Conservation (phyloP, 2,797 vertebrate species). For the Centropyge bicolor region DNA sequence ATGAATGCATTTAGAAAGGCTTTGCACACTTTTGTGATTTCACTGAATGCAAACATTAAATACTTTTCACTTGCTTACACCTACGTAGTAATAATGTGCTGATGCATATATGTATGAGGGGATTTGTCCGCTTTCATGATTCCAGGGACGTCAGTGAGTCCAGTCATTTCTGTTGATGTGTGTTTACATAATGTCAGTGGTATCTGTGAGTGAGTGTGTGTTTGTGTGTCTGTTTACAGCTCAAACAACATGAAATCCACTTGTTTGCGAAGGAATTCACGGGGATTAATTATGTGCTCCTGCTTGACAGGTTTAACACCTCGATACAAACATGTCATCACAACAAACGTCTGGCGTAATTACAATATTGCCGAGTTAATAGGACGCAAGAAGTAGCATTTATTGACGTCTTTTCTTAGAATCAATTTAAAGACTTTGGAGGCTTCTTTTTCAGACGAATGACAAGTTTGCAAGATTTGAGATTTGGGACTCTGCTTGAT, state of each 20-base stretch:
- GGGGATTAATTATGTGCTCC: conserved; percentile 37
- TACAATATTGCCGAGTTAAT: background rate
- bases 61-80: background rate
- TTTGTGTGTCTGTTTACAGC: conserved; percentile 26
- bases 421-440: background rate
- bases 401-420: background rate
- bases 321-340: conserved; percentile 24
- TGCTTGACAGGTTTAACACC: conserved; percentile 35
- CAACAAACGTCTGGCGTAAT: conserved; percentile 7
- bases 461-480: background rate
- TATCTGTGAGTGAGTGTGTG: background rate
- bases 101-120: background rate
- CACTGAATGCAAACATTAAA: background rate
- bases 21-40: background rate
- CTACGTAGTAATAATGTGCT: background rate
- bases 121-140: background rate
- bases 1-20: background rate
- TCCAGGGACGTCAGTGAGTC: too few species aligned
- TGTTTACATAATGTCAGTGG: background rate
- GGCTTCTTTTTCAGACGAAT: background rate
- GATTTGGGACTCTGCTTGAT: too few species aligned
- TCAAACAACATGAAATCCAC: conserved; percentile 43
- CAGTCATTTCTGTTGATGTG: background rate
- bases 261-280: conserved; percentile 39
- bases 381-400: background rate